Evolutionary conservation across 2,113 vertebrate species (phyloP).

Genomic region (Suricata suricatta): DNA sequence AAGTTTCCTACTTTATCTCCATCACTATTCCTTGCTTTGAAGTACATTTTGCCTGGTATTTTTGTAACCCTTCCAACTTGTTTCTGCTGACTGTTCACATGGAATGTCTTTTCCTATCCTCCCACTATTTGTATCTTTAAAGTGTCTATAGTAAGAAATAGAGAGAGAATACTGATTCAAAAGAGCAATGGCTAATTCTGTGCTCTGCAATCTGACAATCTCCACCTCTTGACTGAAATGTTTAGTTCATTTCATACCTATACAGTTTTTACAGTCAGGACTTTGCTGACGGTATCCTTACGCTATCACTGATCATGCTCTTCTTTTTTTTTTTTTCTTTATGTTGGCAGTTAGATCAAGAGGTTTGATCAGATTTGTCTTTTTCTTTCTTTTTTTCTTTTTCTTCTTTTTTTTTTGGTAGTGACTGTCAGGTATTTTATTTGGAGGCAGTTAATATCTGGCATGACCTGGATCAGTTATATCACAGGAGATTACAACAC

Average conservation of each 20-base stretch:
- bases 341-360: background rate
- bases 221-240: background rate
- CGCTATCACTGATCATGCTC: background rate
- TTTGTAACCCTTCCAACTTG: background rate
- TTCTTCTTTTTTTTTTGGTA: background rate
- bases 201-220: background rate
- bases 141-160: background rate
- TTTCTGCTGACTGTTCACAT: background rate
- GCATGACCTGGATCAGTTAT: background rate
- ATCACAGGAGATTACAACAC: background rate
- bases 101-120: background rate
- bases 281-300: background rate
- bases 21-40: background rate
- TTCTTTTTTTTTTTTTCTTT: background rate
- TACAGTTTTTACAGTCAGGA: background rate
- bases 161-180: background rate
- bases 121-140: constrained; percentile 9
- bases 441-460: background rate
- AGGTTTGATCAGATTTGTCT: background rate
- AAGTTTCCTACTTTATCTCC: background rate
- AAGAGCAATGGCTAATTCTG: background rate
- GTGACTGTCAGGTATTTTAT: background rate
- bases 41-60: background rate
- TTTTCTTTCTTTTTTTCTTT: too few species aligned
- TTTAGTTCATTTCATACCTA: background rate